Evolutionary conservation across 2,797 vertebrate species (phyloP), one percentile per base, ranked within the genome.

Genomic region (Thripadectes ignobilis): DNA sequence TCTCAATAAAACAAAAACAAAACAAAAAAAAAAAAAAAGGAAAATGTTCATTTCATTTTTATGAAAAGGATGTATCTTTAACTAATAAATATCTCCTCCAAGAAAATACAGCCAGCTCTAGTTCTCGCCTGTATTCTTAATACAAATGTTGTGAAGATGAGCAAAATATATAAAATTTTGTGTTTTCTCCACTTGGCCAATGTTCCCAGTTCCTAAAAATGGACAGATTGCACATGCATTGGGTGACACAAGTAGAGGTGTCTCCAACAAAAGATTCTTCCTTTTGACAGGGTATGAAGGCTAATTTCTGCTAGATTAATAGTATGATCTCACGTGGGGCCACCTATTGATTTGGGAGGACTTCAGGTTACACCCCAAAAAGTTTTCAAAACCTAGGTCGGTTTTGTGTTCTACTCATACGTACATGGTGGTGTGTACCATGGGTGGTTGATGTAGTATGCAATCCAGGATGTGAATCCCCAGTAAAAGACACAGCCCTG

Each of bases 401-500:
- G 21, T 20, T 39, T 34, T 79, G 10, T 65, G 36, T 48, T 57
- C 36, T 59, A 14, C 51, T 79, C 87, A 51, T 96, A 98, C 98
- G 4, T 98, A 98, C 98, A 97, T 77, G 98, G 98, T 45, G 98
- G 98, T 2, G 98, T 98, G 22, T 98, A 98, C 9, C 78, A 43
- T 5, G 98, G 98, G 14, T 98, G 98, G 94, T 98, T 98, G 96
- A 98, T 96, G 89, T 98, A 98, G 91, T 98, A 97, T 29, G 97
- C 97, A 14, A 98, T 97, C 97, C 97, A 98, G 62, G 97, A 97
- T 14, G 98, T 98, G 92, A 98, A 98, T 93, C 98, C 98, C 98
- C 98, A 98, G 74, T 98, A 98, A 96, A 98, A 98, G 76, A 88
- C 94, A 95, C 98, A 98, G 32, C 97, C 97, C 98, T 98, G 88